phyloP scores from a whole-genome alignment of 2,113 vertebrate genomes.

The Pagrus major region DNA sequence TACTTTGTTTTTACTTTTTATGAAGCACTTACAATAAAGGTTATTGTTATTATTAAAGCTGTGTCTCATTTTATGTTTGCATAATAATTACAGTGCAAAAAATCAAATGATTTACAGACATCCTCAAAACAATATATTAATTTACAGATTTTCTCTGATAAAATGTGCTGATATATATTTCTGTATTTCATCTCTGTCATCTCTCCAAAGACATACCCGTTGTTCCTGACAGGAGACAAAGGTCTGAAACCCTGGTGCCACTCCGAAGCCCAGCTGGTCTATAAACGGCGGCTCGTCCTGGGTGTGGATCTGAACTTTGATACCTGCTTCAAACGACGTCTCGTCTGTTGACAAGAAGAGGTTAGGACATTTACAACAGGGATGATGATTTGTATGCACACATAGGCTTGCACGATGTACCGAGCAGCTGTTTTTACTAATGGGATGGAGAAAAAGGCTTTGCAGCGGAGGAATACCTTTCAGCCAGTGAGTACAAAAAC shows the following conservation, averaged over 20 bases:
- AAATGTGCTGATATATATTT: neutral
- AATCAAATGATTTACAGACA: neutral
- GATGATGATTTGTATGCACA: slow-evolving; percentile 48
- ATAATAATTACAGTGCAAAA: neutral
- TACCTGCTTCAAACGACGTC: slow-evolving; percentile 97
- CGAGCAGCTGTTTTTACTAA: slow-evolving; percentile 27
- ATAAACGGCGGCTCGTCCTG: slow-evolving; percentile 98
- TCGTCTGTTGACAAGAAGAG: slow-evolving; percentile 86
- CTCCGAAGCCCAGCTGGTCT: slow-evolving; percentile 98
- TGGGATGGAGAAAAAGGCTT: slow-evolving; percentile 9
- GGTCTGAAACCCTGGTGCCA: slow-evolving; percentile 98
- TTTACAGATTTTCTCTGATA: neutral
- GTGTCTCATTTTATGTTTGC: neutral
- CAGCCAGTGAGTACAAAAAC: neutral
- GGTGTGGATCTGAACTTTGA: slow-evolving; percentile 99
- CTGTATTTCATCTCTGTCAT: neutral
- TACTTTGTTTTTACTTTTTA: neutral
- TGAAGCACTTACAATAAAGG: neutral
- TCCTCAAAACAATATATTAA: neutral
- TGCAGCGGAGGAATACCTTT: neutral
- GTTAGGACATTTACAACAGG: slow-evolving; percentile 40
- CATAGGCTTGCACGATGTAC: neutral
- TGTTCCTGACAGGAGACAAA: slow-evolving; percentile 99
- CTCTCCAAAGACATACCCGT: slow-evolving; percentile 85
- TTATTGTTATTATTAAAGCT: neutral